Percentiles rank a stretch among this genome's conserved stretches.
Evolutionary conservation across 2,797 vertebrate genomes (phyloP).

Genomic region (Alca torda): DNA sequence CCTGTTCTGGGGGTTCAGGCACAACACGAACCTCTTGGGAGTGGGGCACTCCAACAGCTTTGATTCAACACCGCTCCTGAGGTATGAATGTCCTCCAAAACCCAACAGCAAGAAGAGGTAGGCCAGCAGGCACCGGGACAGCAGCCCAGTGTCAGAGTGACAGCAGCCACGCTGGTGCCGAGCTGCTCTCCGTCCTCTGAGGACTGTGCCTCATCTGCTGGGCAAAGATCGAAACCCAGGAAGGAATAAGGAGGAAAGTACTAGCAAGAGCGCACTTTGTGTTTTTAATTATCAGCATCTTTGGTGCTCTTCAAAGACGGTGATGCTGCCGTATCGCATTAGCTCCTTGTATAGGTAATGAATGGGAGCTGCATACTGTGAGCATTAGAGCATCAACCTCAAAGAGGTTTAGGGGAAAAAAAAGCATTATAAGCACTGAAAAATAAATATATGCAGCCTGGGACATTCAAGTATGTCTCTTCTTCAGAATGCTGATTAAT

Average conservation of each 20-base stretch:
- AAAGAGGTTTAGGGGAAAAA: neutral
- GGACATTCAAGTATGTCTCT: neutral
- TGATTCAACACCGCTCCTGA: rapidly evolving
- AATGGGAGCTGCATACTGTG: neutral
- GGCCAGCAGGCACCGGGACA: neutral
- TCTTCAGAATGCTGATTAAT: constrained; percentile 1
- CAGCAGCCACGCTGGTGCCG: neutral
- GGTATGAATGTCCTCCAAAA: rapidly evolving
- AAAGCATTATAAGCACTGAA: neutral
- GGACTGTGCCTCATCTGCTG: neutral
- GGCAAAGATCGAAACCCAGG: rapidly evolving
- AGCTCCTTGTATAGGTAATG: neutral
- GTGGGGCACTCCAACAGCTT: rapidly evolving
- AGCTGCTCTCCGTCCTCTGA: neutral
- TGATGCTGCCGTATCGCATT: neutral
- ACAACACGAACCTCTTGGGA: neutral
- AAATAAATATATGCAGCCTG: neutral
- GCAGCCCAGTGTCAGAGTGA: neutral
- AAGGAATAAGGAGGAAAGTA: neutral
- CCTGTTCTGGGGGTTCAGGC: neutral
- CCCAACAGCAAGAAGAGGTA: neutral
- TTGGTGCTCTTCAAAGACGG: neutral
- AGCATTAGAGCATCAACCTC: neutral
- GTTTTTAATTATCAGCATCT: neutral
- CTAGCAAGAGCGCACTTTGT: rapidly evolving